Evolutionary conservation across 2,888 invertebrate genomes (phyloP), one percentile per base, ranked within the genome.

Genomic region (Euproctis similis): DNA sequence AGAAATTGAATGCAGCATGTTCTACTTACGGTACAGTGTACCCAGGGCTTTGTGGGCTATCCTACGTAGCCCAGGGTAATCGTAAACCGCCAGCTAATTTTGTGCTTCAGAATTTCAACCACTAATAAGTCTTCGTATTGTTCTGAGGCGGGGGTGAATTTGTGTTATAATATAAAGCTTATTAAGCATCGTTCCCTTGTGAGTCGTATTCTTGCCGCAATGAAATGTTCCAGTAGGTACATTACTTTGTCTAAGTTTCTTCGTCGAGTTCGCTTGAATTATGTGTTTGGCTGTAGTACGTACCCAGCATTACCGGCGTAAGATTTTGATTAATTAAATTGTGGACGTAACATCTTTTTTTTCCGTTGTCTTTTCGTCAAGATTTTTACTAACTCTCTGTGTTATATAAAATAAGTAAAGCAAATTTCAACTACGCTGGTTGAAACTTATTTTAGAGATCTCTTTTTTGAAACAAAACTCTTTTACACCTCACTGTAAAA

Each of bases 131-230:
- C 68, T 64, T 52, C 46, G 39, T 53, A 56, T 55, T 52, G 49
- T 53, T 59, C 38, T 45, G 39, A 51, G 52, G 43, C 51, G 21
- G 49, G 53, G 63, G 66, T 51, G 59, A 60, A 60, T 72, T 68
- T 66, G 56, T 64, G 58, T 69, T 77, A 74, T 77, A 80, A 78
- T 78, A 78, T 78, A 71, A 72, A 77, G 69, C 76, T 77, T 77
- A 80, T 76, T 74, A 78, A 65, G 61, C 69, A 78, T 74, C 58
- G 78, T 55, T 76, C 80, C 80, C 80, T 30, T 17, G 77, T 55
- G 81, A 57, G 66, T 59, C 70, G 72, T 81, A 69, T 70, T 66
- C n/a, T 61, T 53, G 59, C 55, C 64, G 58, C 67, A 69, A 65
- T 65, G 73, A 66, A 76, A 70, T 60, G 67, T 59, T 65, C 54